phyloP scores from a whole-genome alignment of 2,888 invertebrate genomes.

The Mesodorylaimus sp. region DNA sequence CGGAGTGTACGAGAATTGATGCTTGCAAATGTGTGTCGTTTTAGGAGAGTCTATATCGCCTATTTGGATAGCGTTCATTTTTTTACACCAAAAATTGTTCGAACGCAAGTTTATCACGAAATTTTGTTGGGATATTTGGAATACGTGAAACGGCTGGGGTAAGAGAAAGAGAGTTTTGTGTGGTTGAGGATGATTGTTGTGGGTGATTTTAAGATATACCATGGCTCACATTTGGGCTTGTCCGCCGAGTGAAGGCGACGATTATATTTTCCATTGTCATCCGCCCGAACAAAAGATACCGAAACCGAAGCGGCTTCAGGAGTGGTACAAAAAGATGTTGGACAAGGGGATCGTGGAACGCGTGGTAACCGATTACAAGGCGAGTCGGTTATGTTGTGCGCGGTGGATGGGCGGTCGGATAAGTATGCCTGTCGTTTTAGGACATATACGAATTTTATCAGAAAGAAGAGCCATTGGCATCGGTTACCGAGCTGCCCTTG shows the following conservation, averaged over 20 bases:
- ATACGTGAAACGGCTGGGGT: conserved; percentile 87
- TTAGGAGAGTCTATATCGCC: conserved; percentile 84
- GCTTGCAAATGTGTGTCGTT: no score
- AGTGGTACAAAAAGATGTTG: conserved; percentile 99
- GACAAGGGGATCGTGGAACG: conserved; percentile 96
- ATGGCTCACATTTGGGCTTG: conserved; percentile 99
- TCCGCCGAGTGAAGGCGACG: conserved; percentile 97
- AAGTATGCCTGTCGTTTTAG: no score
- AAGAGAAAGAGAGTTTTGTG: no score
- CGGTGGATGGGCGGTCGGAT: no score
- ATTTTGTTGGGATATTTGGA: conserved; percentile 94
- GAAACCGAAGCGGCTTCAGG: conserved; percentile 93
- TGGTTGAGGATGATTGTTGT: no score
- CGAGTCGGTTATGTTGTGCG: no score
- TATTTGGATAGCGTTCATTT: conserved; percentile 98
- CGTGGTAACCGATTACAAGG: conserved; percentile 93
- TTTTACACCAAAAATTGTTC: conserved; percentile 85
- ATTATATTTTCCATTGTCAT: conserved; percentile 99
- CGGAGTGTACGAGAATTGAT: no score
- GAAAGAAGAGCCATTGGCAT: conserved; percentile 85
- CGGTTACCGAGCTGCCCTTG: conserved; percentile 85
- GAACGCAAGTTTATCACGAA: conserved; percentile 97
- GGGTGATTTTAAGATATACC: conserved; percentile 59
- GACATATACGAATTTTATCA: no score
- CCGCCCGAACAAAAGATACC: conserved; percentile 98